A percentile compares a stretch with the other conserved stretches of the same genome.
phyloP scores from a whole-genome alignment of 2,113 vertebrate genomes.

The Camelus dromedarius region DNA sequence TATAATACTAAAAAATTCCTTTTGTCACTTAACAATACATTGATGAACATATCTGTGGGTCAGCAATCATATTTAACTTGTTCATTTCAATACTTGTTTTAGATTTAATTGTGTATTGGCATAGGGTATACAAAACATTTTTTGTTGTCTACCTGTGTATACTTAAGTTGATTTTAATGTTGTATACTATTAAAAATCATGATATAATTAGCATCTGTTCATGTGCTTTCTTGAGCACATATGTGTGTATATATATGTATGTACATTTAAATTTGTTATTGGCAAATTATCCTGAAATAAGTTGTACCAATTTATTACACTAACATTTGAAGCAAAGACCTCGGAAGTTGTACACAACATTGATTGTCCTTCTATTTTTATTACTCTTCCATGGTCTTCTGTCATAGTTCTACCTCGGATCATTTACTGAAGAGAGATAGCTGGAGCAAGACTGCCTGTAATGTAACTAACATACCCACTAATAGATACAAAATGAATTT shows the following conservation, averaged over 20 bases:
- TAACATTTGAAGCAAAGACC: not conserved
- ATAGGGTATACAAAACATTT: not conserved
- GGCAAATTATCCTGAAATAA: constrained; percentile 14
- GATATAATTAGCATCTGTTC: not conserved
- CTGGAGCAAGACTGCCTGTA: not conserved
- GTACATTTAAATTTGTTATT: not conserved
- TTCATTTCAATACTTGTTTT: not conserved
- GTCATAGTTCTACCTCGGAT: not conserved
- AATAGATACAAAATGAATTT: not conserved
- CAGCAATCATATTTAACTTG: not conserved
- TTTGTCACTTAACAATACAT: not conserved
- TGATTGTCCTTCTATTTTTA: not conserved
- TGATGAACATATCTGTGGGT: not conserved
- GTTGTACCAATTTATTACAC: not conserved
- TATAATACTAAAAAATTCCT: not conserved
- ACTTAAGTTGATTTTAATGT: not conserved
- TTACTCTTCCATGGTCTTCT: not conserved
- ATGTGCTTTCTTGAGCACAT: not conserved
- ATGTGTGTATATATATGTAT: not conserved
- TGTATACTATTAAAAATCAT: not conserved
- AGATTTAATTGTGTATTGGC: not conserved
- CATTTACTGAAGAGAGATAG: not conserved
- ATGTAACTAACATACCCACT: not conserved
- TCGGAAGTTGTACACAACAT: not conserved
- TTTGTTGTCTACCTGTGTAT: not conserved